Percentiles rank a stretch among this genome's conserved stretches.
Evolutionary conservation across 2,113 vertebrate species (phyloP).

Genomic region (Nothoprocta pentlandii): DNA sequence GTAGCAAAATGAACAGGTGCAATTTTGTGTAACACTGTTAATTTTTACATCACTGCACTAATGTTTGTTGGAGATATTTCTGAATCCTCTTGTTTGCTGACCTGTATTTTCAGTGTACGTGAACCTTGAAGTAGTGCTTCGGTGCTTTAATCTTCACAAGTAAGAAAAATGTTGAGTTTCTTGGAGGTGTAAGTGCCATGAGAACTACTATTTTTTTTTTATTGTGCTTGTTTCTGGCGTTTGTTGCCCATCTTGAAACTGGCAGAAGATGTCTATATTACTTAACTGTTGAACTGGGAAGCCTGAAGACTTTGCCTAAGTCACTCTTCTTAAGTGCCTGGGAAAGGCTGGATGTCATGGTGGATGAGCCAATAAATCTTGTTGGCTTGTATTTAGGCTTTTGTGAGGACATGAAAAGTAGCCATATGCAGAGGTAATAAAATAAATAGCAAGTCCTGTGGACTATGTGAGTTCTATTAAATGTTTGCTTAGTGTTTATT

Average conservation of each 20-base stretch:
- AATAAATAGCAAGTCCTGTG: not conserved
- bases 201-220: not conserved
- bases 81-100: not conserved
- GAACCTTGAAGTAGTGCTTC: conserved; percentile 18
- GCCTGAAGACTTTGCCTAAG: not conserved
- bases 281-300: not conserved
- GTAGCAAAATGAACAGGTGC: not conserved
- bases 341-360: not conserved
- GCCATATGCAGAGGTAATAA: not conserved
- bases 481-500: not conserved
- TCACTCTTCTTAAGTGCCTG: not conserved
- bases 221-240: not conserved
- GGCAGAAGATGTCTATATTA: not conserved
- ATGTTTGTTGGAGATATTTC: not conserved
- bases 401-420: not conserved
- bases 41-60: fast-evolving
- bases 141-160: not conserved
- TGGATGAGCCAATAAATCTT: not conserved
- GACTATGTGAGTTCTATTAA: too few species aligned
- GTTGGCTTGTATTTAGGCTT: not conserved
- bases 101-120: not conserved
- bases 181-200: not conserved
- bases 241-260: not conserved
- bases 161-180: not conserved
- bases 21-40: not conserved